A percentile compares a stretch with the other conserved stretches of the same genome.
phyloP scores from a whole-genome alignment of 2,113 vertebrate genomes.

The Halcyon senegalensis region DNA sequence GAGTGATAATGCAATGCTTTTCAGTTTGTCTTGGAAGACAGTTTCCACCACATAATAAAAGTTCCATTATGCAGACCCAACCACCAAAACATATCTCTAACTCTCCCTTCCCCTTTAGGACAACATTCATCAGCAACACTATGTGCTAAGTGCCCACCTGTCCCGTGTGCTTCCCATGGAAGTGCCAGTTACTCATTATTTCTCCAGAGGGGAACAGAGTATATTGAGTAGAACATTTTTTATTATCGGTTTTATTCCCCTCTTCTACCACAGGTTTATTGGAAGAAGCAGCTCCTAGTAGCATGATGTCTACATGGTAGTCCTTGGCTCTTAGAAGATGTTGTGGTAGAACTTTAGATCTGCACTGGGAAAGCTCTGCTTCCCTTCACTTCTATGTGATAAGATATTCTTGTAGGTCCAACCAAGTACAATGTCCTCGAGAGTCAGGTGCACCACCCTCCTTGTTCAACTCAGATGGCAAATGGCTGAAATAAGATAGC shows the following conservation, averaged over 20 bases:
- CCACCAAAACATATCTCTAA: background rate
- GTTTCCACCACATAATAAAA: background rate
- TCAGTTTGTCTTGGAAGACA: background rate
- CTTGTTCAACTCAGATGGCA: background rate
- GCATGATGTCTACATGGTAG: background rate
- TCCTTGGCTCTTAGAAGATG: background rate
- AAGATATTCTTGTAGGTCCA: background rate
- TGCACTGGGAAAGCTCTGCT: background rate
- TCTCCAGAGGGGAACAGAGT: background rate
- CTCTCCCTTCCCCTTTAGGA: background rate
- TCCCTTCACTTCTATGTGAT: background rate
- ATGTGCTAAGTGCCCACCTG: background rate
- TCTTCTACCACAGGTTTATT: background rate
- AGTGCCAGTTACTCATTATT: background rate
- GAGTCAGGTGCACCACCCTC: fast-evolving
- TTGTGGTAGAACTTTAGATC: background rate
- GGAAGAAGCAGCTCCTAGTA: background rate
- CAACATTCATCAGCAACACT: background rate
- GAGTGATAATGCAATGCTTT: background rate
- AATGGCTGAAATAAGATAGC: background rate
- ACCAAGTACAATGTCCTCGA: background rate
- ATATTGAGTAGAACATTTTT: background rate
- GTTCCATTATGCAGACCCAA: background rate
- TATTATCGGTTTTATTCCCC: too few relatives aligned
- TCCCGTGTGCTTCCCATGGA: background rate